Evolutionary conservation across 2,113 vertebrate genomes (phyloP).

Genomic region (Thalassoma bifasciatum): DNA sequence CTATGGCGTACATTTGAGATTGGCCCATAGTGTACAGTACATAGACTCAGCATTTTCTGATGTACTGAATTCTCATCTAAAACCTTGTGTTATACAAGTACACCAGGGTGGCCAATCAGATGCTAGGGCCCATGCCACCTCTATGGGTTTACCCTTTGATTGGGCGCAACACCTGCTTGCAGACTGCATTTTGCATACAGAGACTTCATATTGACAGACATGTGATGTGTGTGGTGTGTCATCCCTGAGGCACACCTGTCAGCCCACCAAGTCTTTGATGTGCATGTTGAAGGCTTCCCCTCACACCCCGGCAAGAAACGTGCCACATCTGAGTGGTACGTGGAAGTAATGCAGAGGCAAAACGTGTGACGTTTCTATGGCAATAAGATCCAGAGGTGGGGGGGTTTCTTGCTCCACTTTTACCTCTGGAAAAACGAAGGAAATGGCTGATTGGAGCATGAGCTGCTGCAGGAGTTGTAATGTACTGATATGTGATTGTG

Average conservation of each 20-base stretch:
- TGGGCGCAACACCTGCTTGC: too few relatives aligned
- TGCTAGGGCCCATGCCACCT: too few relatives aligned
- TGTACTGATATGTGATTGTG: not conserved
- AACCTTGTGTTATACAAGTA: too few relatives aligned
- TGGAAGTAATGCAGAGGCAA: constrained; percentile 81
- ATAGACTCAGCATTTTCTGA: too few relatives aligned
- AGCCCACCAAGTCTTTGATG: not conserved
- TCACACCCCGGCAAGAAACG: constrained; percentile 9
- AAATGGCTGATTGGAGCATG: not conserved
- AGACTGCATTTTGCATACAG: not conserved
- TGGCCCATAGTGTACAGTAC: too few relatives aligned
- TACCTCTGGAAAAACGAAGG: not conserved
- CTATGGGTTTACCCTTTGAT: too few relatives aligned
- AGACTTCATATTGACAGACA: not conserved
- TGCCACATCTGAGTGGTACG: constrained; percentile 62
- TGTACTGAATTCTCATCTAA: too few relatives aligned
- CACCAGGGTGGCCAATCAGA: too few relatives aligned
- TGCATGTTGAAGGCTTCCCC: not conserved
- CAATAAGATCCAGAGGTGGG: constrained; percentile 56
- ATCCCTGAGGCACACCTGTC: constrained; percentile 16
- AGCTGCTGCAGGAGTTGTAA: not conserved
- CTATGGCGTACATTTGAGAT: too few relatives aligned
- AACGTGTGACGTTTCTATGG: constrained; percentile 83
- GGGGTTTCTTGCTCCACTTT: not conserved
- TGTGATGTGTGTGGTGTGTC: constrained; percentile 7